Evolutionary conservation across 2,888 invertebrate genomes (phyloP), one percentile per base, ranked within the genome.

Genomic region (Athrips mouffetella): DNA sequence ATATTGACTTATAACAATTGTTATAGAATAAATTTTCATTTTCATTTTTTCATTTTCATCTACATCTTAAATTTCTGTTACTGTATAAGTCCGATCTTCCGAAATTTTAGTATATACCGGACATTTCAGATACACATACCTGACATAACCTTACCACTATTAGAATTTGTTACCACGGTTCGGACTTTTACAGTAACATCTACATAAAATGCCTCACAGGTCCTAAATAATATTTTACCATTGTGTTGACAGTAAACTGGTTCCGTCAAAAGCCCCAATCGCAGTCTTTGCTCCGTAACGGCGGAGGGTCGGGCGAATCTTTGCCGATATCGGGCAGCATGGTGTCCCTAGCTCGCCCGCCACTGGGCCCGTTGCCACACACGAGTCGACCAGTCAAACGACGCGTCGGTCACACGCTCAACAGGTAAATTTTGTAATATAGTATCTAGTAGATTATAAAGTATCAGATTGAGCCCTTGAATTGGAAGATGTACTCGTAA

Each of bases 191-290:
- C 8, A 33, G 7, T 13, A 13, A 33, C 16, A 16, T 33, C 4
- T 33, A 7, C 2, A 4, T 16, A 6, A 1, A 15, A 7, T 8
- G 16, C 15, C 7, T 7, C 13, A 11, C 33, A 11, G 16, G 6
- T 33, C 15, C 15, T 33, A 6, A 16, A 15, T 33, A 2, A 27
- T n/a, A n/a, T n/a, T n/a, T n/a, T n/a, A n/a, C n/a, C n/a, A n/a
- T n/a, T n/a, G 11, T 11, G 18, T 37, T n/a, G 4, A 1, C 37
- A 89, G 91, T 91, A 45, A 90, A 91, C 63, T 91, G 91, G 91
- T 91, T 91, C 67, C 90, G 91, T 1, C 90, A 90, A 53, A 87
- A 89, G 55, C 90, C 91, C 0, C 47, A 50, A 11, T 67, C 89
- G 56, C 74, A 73, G 35, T 76, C 88, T 55, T 52, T 90, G 69